These are phyloP conservation scores for Cavia aperea DNA, from an alignment of 2,113 vertebrate species.

Conservation along the genomic window DNA sequence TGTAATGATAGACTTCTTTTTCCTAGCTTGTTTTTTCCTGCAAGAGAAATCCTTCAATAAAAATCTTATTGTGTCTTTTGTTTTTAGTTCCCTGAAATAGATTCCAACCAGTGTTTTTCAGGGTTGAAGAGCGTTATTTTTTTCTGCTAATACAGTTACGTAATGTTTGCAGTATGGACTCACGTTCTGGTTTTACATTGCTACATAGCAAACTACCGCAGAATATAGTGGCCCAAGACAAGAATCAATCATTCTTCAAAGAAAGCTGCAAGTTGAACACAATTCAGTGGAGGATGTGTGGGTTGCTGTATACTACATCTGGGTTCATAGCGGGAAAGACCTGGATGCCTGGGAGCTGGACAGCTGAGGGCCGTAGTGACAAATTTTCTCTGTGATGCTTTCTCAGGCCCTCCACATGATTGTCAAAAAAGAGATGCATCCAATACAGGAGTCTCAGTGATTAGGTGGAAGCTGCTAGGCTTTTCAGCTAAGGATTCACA, in stretches of 20 bases:
- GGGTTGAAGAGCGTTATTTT: background rate
- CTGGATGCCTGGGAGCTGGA: no score
- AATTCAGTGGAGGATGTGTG: background rate
- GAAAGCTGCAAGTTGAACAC: background rate
- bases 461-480: background rate
- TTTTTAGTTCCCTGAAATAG: background rate
- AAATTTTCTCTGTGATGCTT: rapidly evolving
- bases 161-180: background rate
- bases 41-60: background rate
- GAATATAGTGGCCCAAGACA: background rate
- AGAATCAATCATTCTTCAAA: background rate
- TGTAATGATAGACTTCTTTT: background rate
- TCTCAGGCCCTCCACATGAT: background rate
- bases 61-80: background rate
- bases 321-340: background rate
- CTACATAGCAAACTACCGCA: background rate
- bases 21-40: background rate
- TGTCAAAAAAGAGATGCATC: background rate
- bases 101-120: background rate
- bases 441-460: background rate
- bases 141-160: background rate
- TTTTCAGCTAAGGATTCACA: background rate
- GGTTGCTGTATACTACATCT: background rate
- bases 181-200: background rate
- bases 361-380: no score